phyloP scores from a whole-genome alignment of 2,113 vertebrate species.

The Regulus satrapa region DNA sequence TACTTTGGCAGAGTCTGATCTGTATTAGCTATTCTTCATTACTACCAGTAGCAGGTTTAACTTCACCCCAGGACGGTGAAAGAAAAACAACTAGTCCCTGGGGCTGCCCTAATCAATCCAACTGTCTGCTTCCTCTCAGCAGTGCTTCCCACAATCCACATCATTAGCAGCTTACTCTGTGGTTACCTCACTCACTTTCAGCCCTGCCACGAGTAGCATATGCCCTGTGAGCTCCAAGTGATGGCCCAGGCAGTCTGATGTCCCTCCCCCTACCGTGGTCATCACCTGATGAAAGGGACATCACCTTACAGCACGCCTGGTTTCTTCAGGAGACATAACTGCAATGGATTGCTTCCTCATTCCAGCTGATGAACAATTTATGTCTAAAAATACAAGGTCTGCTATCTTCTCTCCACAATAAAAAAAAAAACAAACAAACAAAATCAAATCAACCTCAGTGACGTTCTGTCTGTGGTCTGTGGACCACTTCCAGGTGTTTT shows the following conservation, averaged over 20 bases:
- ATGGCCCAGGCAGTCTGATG: background rate
- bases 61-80: background rate
- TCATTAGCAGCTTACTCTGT: constrained; percentile 2
- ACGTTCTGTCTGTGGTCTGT: constrained; percentile 24
- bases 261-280: background rate
- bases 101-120: background rate
- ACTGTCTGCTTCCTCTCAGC: background rate
- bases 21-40: constrained; percentile 48
- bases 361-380: background rate
- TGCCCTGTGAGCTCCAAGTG: background rate
- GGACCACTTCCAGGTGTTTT: constrained; percentile 52
- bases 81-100: background rate
- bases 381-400: background rate
- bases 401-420: background rate
- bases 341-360: background rate
- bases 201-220: background rate
- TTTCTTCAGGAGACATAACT: background rate
- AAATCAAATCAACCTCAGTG: background rate
- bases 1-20: constrained; percentile 47
- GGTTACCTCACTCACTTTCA: constrained; percentile 26
- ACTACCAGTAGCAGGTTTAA: constrained; percentile 46
- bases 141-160: constrained; percentile 14
- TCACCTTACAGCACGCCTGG: background rate
- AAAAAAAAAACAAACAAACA: background rate
- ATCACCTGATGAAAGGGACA: background rate